Percentiles rank a stretch among this genome's conserved stretches.
These are phyloP conservation scores for Bombus waltoni DNA, from an alignment of 1,140 invertebrate genomes.

Conservation along the genomic window DNA sequence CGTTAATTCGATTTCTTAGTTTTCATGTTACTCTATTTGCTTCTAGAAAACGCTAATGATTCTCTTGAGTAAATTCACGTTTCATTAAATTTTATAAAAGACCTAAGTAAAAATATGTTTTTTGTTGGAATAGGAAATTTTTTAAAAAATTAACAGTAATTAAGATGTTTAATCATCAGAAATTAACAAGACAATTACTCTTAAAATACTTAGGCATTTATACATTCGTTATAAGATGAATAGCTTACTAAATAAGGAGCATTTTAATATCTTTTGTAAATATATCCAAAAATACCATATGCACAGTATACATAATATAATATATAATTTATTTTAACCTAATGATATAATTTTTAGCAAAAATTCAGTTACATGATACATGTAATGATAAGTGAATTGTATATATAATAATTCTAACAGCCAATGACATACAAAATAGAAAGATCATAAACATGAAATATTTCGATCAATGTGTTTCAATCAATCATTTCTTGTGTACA, in stretches of 20 bases:
- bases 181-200: constrained; percentile 22
- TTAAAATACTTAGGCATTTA: constrained; percentile 45
- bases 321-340: constrained; percentile 42
- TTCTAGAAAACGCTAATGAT: too few species aligned
- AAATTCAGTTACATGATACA: not conserved
- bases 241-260: constrained; percentile 22
- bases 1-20: too few species aligned
- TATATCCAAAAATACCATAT: constrained; percentile 50
- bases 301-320: constrained; percentile 22
- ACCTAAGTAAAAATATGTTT: not conserved
- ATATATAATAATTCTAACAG: not conserved
- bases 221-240: constrained; percentile 38
- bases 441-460: constrained; percentile 18
- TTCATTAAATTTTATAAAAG: not conserved
- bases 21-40: too few species aligned
- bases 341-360: not conserved
- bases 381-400: not conserved
- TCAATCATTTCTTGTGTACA: not conserved
- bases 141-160: not conserved
- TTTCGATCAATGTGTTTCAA: not conserved
- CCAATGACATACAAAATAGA: not conserved
- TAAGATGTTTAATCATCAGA: constrained; percentile 11
- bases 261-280: constrained; percentile 43
- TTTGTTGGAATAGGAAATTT: not conserved
- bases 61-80: too few species aligned